Base-by-base conservation (phyloP, 1,140 invertebrate species). In the Oppia nitens region DNA sequence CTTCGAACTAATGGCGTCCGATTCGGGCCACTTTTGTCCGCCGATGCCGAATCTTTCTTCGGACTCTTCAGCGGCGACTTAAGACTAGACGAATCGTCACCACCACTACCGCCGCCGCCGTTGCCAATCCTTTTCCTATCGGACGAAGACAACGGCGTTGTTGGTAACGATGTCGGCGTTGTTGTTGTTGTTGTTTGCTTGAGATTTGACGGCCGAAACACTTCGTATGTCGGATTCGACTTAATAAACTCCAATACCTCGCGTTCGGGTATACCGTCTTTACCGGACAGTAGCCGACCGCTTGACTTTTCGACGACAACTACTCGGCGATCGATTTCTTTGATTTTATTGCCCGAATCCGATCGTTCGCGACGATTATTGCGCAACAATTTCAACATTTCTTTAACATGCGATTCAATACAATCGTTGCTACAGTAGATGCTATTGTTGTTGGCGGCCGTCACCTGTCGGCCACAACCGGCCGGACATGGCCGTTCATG, bases 341-440 rank as follows among this genome's bases (percentile, higher is more conserved):
- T 66, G 25, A 61, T 62, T 53, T 53, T 21, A 11, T 4, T 3
- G 14, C 3, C 3, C n/a, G 29, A 45, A 45, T 2, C 40, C 32
- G 17, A 24, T 45, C 11, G 6, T 55, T 40, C 53, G 9, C 47
- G 20, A 45, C 24, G 27, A 40, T n/a, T 21, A 45, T 24, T 40
- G 6, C 53, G 53, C 12, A 71, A 53, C 0, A 68, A 47, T 26
- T 66, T 72, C 6, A 84, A 68, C 1, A 83, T 82, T 59, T 83
- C 81, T 64, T 84, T 79, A 1, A 86, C 85, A 73, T 92, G 86
- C 62, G 82, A 82, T 47, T 83, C 73, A 65, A 93, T 88, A 68
- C 90, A 94, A 12, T 78, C 76, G 66, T 89, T 83, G 63, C 85
- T 85, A 68, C 91, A 95, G 71, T 90, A 94, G 11, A 76, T 65